These are phyloP conservation scores for Falco biarmicus DNA, from an alignment of 2,797 vertebrate species.

Conservation along the genomic window DNA sequence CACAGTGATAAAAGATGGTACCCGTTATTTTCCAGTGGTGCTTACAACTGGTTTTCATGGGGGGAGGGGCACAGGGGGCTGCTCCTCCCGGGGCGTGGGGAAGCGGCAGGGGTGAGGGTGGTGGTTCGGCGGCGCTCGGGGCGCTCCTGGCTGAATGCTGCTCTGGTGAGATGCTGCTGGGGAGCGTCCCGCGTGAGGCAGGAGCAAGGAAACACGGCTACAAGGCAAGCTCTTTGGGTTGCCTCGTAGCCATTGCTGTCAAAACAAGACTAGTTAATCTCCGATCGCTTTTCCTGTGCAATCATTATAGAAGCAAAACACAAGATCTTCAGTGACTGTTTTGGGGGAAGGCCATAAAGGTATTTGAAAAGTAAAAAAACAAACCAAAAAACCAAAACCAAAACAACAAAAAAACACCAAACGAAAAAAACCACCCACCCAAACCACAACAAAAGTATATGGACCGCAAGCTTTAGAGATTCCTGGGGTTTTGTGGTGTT, in stretches of 20 bases:
- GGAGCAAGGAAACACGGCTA: conserved; percentile 17
- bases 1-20: conserved; percentile 17
- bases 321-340: background rate
- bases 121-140: background rate
- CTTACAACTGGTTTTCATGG: background rate
- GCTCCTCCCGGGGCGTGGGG: background rate
- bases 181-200: conserved; percentile 62
- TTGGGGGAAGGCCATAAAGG: background rate
- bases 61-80: background rate
- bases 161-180: background rate
- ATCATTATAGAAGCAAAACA: background rate
- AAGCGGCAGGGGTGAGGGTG: background rate
- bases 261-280: background rate
- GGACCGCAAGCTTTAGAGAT: background rate
- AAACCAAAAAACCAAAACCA: background rate
- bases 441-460: background rate
- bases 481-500: background rate
- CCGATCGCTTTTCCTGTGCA: background rate
- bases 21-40: conserved; percentile 8
- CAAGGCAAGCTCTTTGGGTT: conserved; percentile 4
- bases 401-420: background rate
- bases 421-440: background rate
- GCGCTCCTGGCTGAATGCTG: background rate
- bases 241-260: background rate
- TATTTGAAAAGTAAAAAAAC: background rate